These are phyloP conservation scores for Panulirus ornatus DNA, from an alignment of 1,140 invertebrate species.

Conservation along the genomic window DNA sequence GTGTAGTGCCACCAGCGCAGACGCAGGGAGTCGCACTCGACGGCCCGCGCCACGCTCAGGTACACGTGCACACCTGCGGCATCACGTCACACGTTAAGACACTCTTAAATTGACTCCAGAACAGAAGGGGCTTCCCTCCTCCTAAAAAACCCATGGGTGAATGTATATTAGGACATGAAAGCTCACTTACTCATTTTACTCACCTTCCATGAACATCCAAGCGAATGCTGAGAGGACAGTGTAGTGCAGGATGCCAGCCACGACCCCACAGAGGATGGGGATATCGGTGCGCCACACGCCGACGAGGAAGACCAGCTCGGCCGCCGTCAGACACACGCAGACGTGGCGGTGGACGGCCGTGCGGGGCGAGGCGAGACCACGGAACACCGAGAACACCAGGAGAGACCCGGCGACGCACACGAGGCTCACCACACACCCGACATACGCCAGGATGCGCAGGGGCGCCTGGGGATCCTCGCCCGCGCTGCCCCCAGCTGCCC, in stretches of 20 bases:
- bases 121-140: no score
- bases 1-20: conserved; percentile 89
- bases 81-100: no score
- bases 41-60: conserved; percentile 95
- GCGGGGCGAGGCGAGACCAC: conserved; percentile 88
- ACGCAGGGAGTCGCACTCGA: conserved; percentile 91
- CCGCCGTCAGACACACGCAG: conserved; percentile 92
- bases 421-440: conserved; percentile 91
- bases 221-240: conserved; percentile 96
- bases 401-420: conserved; percentile 90
- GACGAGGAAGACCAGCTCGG: conserved; percentile 93
- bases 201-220: conserved; percentile 98
- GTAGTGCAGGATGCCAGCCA: conserved; percentile 95
- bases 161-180: no score
- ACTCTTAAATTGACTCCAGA: no score
- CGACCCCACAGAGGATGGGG: conserved; percentile 90
- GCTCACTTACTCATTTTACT: neutral
- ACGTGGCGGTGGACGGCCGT: conserved; percentile 97
- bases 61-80: conserved; percentile 93
- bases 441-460: conserved; percentile 88
- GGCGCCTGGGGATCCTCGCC: conserved; percentile 80
- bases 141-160: no score
- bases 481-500: conserved; percentile 83
- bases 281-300: conserved; percentile 93
- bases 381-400: conserved; percentile 90